Conservation (phyloP, 2,113 vertebrate species). For the Turnix velox region DNA sequence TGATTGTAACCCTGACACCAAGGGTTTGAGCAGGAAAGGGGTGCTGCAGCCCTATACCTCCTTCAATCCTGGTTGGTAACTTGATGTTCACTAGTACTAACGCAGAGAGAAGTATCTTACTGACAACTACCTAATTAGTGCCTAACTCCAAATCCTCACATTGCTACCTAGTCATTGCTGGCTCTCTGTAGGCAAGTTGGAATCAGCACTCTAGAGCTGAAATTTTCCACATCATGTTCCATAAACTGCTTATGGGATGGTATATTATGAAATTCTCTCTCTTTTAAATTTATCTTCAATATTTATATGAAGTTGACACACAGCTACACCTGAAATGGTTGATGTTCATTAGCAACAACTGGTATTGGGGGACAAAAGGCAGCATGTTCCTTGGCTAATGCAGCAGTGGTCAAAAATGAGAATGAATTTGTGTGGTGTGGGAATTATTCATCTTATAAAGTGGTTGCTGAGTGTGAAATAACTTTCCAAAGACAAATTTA, state of each 20-base stretch:
- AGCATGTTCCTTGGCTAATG: rapidly evolving
- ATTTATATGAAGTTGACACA: background rate
- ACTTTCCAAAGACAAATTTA: background rate
- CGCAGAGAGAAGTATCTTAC: background rate
- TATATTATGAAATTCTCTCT: background rate
- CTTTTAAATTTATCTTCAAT: background rate
- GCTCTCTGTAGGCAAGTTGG: background rate
- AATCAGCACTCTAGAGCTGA: background rate
- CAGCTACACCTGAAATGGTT: background rate
- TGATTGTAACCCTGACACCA: background rate
- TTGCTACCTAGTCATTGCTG: background rate
- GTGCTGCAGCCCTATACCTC: background rate
- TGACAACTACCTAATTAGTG: background rate
- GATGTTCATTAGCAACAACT: background rate
- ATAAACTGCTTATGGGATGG: background rate
- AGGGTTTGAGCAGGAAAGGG: background rate
- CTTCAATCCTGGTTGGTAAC: background rate
- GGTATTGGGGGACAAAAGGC: background rate
- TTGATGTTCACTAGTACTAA: background rate
- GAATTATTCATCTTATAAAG: background rate
- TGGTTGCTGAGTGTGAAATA: background rate
- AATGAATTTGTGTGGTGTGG: too few relatives aligned
- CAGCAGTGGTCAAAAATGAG: background rate
- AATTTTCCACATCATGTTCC: background rate
- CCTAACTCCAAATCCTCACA: background rate